Conservation (phyloP, 2,888 invertebrate genomes). For the Xanthorhoe spadicearia region DNA sequence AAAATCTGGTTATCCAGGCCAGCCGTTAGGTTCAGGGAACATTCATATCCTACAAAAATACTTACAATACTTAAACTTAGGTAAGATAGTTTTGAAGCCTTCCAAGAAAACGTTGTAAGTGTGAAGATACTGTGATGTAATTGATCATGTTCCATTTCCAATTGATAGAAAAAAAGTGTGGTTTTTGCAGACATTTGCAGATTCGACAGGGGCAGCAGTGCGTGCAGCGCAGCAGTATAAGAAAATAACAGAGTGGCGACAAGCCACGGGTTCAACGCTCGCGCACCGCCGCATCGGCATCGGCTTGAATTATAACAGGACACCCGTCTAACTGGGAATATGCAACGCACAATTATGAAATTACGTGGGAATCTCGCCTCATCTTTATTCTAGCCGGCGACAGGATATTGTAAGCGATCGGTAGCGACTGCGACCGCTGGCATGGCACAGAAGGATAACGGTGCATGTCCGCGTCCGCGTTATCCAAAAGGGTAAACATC, state of each 20-base stretch:
- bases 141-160: background rate
- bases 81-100: too few relatives aligned
- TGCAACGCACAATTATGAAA: constrained; percentile 43
- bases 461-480: background rate
- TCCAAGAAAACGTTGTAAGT: background rate
- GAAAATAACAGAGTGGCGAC: constrained; percentile 31
- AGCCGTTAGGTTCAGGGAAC: too few relatives aligned
- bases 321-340: constrained; percentile 44
- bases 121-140: background rate
- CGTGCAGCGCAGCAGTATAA: constrained; percentile 15
- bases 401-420: constrained; percentile 15
- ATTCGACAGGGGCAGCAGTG: constrained; percentile 12
- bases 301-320: constrained; percentile 55
- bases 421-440: background rate
- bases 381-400: constrained; percentile 16
- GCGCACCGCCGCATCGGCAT: constrained; percentile 46
- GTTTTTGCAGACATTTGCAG: background rate
- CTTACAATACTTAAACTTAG: too few relatives aligned
- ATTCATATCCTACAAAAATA: too few relatives aligned
- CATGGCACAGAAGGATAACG: constrained; percentile 1
- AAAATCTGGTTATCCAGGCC: too few relatives aligned
- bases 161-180: background rate
- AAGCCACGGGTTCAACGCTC: constrained; percentile 51
- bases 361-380: constrained; percentile 36
- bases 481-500: background rate